Evolutionary conservation across 2,888 invertebrate genomes (phyloP).

Genomic region (Megaustenia siamemsis): DNA sequence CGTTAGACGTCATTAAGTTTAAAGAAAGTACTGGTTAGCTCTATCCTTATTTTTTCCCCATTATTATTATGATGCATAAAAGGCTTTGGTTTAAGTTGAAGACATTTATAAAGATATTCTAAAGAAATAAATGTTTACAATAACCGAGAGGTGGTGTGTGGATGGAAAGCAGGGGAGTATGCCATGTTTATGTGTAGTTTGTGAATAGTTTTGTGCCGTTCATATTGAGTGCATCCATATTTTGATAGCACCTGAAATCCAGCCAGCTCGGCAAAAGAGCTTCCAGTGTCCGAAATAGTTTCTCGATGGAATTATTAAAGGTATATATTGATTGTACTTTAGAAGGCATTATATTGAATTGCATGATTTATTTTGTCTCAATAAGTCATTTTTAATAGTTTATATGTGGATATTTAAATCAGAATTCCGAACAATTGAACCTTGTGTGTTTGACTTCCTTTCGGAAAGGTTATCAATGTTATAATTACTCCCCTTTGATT

Average conservation of each 20-base stretch:
- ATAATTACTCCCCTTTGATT: constrained; percentile 27
- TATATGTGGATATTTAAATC: not conserved
- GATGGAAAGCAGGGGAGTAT: too few relatives aligned
- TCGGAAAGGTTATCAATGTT: constrained; percentile 9
- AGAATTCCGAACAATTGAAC: not conserved
- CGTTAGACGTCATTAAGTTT: too few relatives aligned
- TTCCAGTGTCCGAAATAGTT: not conserved
- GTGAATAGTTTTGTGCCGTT: constrained; percentile 25
- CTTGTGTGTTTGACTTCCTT: not conserved
- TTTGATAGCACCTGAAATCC: not conserved
- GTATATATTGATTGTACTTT: not conserved
- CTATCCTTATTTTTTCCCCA: too few relatives aligned
- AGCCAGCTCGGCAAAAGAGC: not conserved
- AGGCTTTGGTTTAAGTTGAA: too few relatives aligned
- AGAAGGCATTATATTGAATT: not conserved
- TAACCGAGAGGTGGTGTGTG: too few relatives aligned
- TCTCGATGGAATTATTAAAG: constrained; percentile 11
- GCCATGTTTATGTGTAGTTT: too few relatives aligned
- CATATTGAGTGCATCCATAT: not conserved
- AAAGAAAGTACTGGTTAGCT: too few relatives aligned
- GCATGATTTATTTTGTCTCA: not conserved
- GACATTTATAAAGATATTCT: too few relatives aligned
- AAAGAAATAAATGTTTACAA: too few relatives aligned
- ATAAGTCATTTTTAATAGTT: not conserved
- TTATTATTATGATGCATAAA: too few relatives aligned